Conservation (phyloP, 2,797 vertebrate species). For the Hyperoplus lanceolatus region DNA sequence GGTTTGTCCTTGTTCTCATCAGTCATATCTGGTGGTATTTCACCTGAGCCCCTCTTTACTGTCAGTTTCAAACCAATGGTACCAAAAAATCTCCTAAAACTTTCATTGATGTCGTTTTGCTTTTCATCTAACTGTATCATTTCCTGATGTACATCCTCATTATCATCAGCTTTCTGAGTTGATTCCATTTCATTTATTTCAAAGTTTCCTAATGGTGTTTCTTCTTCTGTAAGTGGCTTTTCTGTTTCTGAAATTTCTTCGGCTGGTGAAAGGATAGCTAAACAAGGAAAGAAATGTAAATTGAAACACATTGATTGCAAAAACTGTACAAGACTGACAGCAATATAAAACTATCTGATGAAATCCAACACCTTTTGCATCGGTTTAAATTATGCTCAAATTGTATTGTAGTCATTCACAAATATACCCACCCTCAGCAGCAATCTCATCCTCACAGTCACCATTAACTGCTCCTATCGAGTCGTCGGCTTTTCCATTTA, state of each 20-base stretch:
- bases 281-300: constrained; percentile 66
- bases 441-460: constrained; percentile 71
- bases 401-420: constrained; percentile 17
- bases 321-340: constrained; percentile 13
- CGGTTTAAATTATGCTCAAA: constrained; percentile 10
- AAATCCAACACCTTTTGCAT: constrained; percentile 9
- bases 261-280: constrained; percentile 79
- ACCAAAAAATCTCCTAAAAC: constrained; percentile 93
- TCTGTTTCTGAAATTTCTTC: constrained; percentile 77
- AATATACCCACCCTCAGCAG: constrained; percentile 77
- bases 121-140: constrained; percentile 81
- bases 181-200: constrained; percentile 74
- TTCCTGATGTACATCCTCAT: constrained; percentile 71
- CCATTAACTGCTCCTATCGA: constrained; percentile 65
- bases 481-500: constrained; percentile 79
- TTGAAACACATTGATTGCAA: constrained; percentile 7
- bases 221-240: constrained; percentile 71
- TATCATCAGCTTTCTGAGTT: constrained; percentile 45
- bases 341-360: constrained; percentile 16
- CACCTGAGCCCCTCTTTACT: constrained; percentile 89
- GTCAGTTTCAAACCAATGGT: constrained; percentile 94
- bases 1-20: constrained; percentile 79
- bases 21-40: constrained; percentile 78
- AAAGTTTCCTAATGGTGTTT: constrained; percentile 60
- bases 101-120: constrained; percentile 86